Base-by-base conservation (phyloP, 2,888 invertebrate genomes). In the Cephus runcator region DNA sequence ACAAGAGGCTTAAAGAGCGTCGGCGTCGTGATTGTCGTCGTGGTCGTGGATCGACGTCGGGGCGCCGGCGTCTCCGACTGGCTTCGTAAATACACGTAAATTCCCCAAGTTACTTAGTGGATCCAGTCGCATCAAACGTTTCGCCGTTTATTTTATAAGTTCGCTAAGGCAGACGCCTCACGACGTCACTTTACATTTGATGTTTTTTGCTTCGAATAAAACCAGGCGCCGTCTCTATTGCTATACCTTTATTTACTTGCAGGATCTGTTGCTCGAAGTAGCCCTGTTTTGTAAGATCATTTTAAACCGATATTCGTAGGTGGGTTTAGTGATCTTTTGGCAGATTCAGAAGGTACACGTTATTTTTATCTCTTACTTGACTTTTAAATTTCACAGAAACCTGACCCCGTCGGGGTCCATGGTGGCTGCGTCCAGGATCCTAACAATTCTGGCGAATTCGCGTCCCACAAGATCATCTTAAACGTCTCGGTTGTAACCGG, bases 11-110 rank as follows among this genome's bases (percentile, higher is more conserved):
- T 71, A 33, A 34, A 23, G 33, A 12, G 71, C 71, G 71, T 69
- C 77, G 73, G 73, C 80, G 78, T 78, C 79, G 75, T 75, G 71
- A 76, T 69, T 79, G 77, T 73, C 78, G 77, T 78, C 79, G 75
- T 75, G 75, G 71, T 77, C 79, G 73, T 77, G 56, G 23, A 56
- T 56, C 77, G 79, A 68, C 82, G 75, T 73, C 69, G 77, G 82
- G 85, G 84, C 85, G 85, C 84, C 85, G 83, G 83, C 84, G 83
- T 85, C 83, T 81, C 79, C 36, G 76, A 68, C 69, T 81, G 80
- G 76, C 82, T 82, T 82, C 76, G 77, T 86, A 87, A 87, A 87
- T 88, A 87, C 79, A 80, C 84, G 84, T 87, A 87, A 87, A 87
- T 86, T 82, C 78, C 40, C 75, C 74, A 75, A 77, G 83, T 85